Conservation (phyloP, 2,797 vertebrate genomes). For the Poeciliopsis gracilis region DNA sequence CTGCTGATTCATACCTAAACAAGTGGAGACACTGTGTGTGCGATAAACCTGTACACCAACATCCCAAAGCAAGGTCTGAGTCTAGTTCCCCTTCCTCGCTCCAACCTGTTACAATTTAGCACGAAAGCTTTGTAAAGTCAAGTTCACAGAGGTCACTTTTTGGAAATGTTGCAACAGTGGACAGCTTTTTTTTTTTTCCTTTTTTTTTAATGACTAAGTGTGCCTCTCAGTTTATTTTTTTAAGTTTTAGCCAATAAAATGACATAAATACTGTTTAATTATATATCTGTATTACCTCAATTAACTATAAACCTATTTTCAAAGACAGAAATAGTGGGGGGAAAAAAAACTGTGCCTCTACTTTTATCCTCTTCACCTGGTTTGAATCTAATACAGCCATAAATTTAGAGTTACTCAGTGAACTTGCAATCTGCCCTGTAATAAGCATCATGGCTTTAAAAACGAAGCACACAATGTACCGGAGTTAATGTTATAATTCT, state of each 20-base stretch:
- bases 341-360: slow-evolving; percentile 12
- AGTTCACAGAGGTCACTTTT: slow-evolving; percentile 9
- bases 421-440: slow-evolving; percentile 11
- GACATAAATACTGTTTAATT: neutral
- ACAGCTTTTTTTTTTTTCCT: neutral
- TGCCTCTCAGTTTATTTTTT: slow-evolving; percentile 8
- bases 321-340: neutral
- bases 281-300: neutral
- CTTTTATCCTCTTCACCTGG: slow-evolving; percentile 2
- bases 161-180: neutral
- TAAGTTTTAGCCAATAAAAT: neutral
- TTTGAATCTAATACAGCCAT: slow-evolving; percentile 14
- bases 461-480: slow-evolving; percentile 12
- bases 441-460: slow-evolving; percentile 10
- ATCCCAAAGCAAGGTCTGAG: slow-evolving; percentile 28
- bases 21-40: slow-evolving; percentile 47
- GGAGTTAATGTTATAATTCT: slow-evolving; percentile 17
- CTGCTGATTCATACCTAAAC: slow-evolving; percentile 65
- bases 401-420: slow-evolving; percentile 19
- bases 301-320: neutral
- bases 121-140: neutral
- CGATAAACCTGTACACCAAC: slow-evolving; percentile 12
- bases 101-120: slow-evolving; percentile 2
- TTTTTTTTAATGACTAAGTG: neutral
- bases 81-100: slow-evolving; percentile 5